A percentile compares a stretch with the other conserved stretches of the same genome.
These are phyloP conservation scores for Tyria jacobaeae DNA, from an alignment of 2,888 invertebrate species.

Conservation along the genomic window DNA sequence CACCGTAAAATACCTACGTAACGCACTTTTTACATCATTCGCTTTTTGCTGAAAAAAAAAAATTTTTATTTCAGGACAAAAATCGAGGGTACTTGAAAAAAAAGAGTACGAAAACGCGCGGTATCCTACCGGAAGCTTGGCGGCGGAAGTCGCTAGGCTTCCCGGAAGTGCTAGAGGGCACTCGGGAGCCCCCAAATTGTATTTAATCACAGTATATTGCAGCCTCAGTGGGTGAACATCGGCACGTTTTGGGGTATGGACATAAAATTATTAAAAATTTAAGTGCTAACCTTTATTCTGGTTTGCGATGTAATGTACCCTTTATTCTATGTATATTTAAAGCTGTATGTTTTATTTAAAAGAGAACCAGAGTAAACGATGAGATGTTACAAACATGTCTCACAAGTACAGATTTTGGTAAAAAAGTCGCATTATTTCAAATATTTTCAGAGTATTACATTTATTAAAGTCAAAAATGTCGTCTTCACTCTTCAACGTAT, in stretches of 20 bases:
- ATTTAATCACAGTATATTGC: constrained; percentile 75
- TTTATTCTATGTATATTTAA: constrained; percentile 42
- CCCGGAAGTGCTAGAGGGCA: constrained; percentile 81
- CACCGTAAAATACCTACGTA: constrained; percentile 37
- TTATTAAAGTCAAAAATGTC: neutral
- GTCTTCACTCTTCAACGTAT: neutral
- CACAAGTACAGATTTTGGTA: neutral
- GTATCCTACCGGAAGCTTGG: constrained; percentile 79
- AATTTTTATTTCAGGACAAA: constrained; percentile 66
- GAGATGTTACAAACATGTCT: neutral
- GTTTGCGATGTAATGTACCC: constrained; percentile 26
- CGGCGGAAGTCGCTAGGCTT: constrained; percentile 81
- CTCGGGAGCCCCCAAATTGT: constrained; percentile 78
- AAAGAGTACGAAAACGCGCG: constrained; percentile 76
- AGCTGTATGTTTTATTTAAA: constrained; percentile 13
- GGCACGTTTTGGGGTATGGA: constrained; percentile 43
- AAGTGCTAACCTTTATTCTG: constrained; percentile 43
- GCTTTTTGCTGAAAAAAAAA: constrained; percentile 55
- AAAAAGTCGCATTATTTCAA: neutral
- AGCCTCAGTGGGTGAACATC: constrained; percentile 58
- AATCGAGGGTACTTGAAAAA: constrained; percentile 71
- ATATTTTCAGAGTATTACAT: neutral
- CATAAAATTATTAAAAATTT: constrained; percentile 65
- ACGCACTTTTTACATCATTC: constrained; percentile 55
- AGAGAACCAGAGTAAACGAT: neutral